Evolutionary conservation across 2,113 vertebrate species (phyloP).

Genomic region (Nothocercus nigrocapillus): DNA sequence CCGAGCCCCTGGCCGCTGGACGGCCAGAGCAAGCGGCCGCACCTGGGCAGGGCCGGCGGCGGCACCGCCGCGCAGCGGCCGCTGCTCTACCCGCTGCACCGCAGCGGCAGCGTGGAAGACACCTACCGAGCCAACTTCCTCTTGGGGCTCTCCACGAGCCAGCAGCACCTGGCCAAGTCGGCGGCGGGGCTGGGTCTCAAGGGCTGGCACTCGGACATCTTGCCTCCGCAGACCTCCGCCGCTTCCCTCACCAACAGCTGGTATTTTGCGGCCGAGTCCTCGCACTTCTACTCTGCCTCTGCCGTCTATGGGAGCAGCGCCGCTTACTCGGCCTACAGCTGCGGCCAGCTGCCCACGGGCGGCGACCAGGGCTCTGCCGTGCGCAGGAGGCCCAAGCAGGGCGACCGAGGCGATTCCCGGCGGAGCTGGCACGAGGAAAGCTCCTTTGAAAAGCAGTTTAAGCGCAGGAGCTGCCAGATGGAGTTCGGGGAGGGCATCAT

Average conservation of each 20-base stretch:
- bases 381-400: conserved; percentile 82
- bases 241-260: conserved; percentile 83
- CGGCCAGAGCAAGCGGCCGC: conserved; percentile 62
- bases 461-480: conserved; percentile 95
- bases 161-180: conserved; percentile 86
- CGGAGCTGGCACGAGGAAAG: conserved; percentile 97
- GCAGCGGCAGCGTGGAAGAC: conserved; percentile 91
- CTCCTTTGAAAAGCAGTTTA: conserved; percentile 96
- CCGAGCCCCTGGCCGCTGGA: conserved; percentile 40
- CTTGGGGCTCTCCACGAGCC: conserved; percentile 87
- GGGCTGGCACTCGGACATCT: conserved; percentile 94
- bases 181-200: conserved; percentile 82
- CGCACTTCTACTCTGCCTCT: conserved; percentile 88
- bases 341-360: conserved; percentile 80
- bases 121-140: conserved; percentile 81
- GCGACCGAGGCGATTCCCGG: conserved; percentile 84
- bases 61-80: conserved; percentile 49
- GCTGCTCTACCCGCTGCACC: conserved; percentile 78
- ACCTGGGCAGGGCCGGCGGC: conserved; percentile 40
- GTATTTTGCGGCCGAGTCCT: conserved; percentile 88
- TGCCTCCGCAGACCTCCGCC: conserved; percentile 82
- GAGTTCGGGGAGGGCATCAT: conserved; percentile 89
- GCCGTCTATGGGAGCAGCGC: conserved; percentile 77
- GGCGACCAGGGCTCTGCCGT: conserved; percentile 81
- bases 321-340: conserved; percentile 80